phyloP scores from a whole-genome alignment of 2,113 vertebrate genomes.

The Antechinus stuartii region DNA sequence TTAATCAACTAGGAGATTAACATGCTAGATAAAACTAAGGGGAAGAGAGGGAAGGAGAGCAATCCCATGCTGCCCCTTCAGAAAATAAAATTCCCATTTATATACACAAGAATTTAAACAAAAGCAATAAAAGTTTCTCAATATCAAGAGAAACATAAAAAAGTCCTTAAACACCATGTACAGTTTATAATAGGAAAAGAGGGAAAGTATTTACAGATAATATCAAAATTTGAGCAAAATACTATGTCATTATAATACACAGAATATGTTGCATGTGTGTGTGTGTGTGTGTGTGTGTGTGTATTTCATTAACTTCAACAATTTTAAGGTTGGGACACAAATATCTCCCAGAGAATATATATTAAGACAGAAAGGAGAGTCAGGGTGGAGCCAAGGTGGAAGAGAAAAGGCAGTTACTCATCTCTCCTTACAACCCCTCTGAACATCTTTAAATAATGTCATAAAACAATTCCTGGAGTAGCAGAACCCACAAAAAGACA shows the following conservation, averaged over 20 bases:
- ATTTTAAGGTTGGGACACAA: background rate
- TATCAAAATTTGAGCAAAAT: conserved; percentile 26
- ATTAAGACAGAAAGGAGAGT: background rate
- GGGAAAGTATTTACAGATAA: conserved; percentile 5
- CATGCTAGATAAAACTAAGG: conserved; percentile 25
- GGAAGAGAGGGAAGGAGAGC: conserved; percentile 38
- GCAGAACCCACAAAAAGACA: too few species aligned
- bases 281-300: too few species aligned
- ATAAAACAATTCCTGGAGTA: too few species aligned
- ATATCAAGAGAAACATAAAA: conserved; percentile 8
- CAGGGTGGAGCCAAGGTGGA: too few species aligned
- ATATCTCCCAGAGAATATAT: background rate
- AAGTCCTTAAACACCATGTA: background rate
- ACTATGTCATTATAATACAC: background rate
- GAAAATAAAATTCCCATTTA: conserved; percentile 10
- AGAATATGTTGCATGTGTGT: background rate
- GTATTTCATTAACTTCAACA: background rate
- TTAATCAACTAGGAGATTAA: conserved; percentile 61
- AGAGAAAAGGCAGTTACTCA: too few species aligned
- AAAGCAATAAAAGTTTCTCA: conserved; percentile 23
- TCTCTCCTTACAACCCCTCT: too few species aligned
- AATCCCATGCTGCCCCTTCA: conserved; percentile 4
- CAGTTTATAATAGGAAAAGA: conserved; percentile 22
- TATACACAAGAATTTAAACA: conserved; percentile 51
- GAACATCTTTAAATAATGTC: too few species aligned